Evolutionary conservation across 2,888 invertebrate genomes (phyloP), one percentile per base, ranked within the genome.

Genomic region (Agrochola lota): DNA sequence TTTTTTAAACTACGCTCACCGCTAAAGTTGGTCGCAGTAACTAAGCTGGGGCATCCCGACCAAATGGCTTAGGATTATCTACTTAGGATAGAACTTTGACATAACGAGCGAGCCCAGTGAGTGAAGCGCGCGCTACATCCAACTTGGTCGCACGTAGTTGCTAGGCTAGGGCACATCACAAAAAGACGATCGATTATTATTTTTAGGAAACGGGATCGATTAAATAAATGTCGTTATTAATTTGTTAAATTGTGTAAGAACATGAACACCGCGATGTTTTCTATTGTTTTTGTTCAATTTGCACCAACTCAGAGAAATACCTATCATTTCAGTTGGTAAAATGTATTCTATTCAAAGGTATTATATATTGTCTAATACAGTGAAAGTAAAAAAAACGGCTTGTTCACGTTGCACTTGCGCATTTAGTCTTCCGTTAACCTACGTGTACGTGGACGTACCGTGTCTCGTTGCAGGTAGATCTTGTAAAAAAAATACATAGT

Each of bases 221-320:
- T 15, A 26, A 46, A 26, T 26, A 46, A 66, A 46, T 66, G 26
- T 9, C n/a, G 9, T 66, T 17, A 64, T 9, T 40, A 43, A n/a
- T n/a, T 40, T 62, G 11, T 12, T 12, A 62, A 23, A 63, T 40
- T 66, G 43, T 66, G 6, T 26, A n/a, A 0, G 43, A 46, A 46
- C 20, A 66, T 26, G 2, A 26, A 43, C 26, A 43, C 17, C 43
- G 26, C 26, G n/a, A 5, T 46, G 26, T 20, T 12, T 20, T 26
- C 12, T 43, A 66, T 26, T 66, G 9, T 67, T 67, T 46, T 26
- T 67, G 20, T 67, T 26, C 7, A 66, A 66, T 67, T 67, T 67
- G 66, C 26, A 43, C 17, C 11, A 26, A 26, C 26, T 26, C 26
- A 6, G 26, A 46, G 43, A 66, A 66, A 66, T 20, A 66, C n/a